phyloP scores from a whole-genome alignment of 1,140 invertebrate species.

The Centruroides vittatus region DNA sequence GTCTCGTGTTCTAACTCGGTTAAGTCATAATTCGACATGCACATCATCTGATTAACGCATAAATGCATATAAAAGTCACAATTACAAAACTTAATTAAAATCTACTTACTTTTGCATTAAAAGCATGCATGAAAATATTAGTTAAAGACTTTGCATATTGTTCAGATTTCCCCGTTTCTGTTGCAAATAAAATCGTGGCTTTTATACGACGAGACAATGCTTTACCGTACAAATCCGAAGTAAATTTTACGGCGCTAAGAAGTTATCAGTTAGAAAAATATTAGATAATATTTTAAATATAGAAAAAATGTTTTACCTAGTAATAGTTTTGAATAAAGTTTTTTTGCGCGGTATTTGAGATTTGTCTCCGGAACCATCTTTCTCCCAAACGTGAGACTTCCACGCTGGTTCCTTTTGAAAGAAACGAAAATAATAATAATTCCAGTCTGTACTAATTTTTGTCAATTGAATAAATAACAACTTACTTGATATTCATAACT shows the following conservation, averaged over 20 bases:
- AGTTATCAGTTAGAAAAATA: constrained; percentile 47
- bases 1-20: constrained; percentile 87
- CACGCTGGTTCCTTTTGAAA: constrained; percentile 55
- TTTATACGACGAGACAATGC: constrained; percentile 81
- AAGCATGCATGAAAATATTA: constrained; percentile 80
- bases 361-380: constrained; percentile 65
- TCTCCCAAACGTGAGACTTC: constrained; percentile 88
- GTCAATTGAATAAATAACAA: not conserved
- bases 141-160: constrained; percentile 81
- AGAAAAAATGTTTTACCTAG: too few species aligned
- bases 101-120: constrained; percentile 69
- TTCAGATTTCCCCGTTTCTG: constrained; percentile 89
- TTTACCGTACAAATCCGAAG: constrained; percentile 84
- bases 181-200: constrained; percentile 82
- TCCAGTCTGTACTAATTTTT: too few species aligned
- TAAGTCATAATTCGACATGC: constrained; percentile 87
- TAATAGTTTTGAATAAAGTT: not conserved
- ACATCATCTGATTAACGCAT: constrained; percentile 44
- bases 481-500: constrained; percentile 72
- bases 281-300: constrained; percentile 16
- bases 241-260: constrained; percentile 85
- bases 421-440: too few species aligned
- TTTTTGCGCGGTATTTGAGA: constrained; percentile 38
- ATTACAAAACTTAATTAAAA: constrained; percentile 71
- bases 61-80: not conserved